Evolutionary conservation across 2,113 vertebrate species (phyloP).

Genomic region (Limanda limanda): DNA sequence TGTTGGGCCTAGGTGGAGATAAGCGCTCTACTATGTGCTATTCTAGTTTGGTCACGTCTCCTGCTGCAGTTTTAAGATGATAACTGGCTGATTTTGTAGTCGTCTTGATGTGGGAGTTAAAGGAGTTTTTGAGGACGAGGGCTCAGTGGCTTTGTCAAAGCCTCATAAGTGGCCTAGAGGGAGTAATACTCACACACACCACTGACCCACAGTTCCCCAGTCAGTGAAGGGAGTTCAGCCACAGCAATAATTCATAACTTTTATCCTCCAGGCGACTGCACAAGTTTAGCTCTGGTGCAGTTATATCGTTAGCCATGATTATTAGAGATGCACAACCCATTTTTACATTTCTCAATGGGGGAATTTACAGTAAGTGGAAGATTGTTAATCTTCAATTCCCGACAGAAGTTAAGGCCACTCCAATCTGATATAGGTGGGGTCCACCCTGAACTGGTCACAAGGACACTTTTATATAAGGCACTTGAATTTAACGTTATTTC

Average conservation of each 20-base stretch:
- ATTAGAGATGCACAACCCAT: not conserved
- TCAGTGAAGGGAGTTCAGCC: slow-evolving; percentile 30
- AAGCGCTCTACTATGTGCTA: not conserved
- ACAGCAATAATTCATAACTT: slow-evolving; percentile 36
- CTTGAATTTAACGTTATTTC: not conserved
- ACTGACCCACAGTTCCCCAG: slow-evolving; percentile 35
- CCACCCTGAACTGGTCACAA: no score
- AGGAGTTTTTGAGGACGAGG: not conserved
- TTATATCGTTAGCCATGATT: not conserved
- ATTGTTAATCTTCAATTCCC: not conserved
- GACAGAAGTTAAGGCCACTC: no score
- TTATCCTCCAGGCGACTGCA: slow-evolving; percentile 15
- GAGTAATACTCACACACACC: slow-evolving; percentile 29
- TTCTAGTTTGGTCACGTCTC: not conserved
- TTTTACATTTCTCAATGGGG: not conserved
- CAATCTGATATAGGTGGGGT: no score
- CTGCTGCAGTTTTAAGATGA: not conserved
- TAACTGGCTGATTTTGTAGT: not conserved
- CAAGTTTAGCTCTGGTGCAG: not conserved
- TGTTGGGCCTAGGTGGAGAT: not conserved
- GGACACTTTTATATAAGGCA: not conserved
- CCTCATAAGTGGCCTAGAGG: slow-evolving; percentile 24
- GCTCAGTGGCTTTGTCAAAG: slow-evolving; percentile 36
- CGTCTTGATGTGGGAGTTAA: not conserved
- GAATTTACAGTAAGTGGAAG: not conserved